Percentiles rank a stretch among this genome's conserved stretches.
Evolutionary conservation across 2,888 invertebrate genomes (phyloP).

Genomic region (Syrista parreyssii): DNA sequence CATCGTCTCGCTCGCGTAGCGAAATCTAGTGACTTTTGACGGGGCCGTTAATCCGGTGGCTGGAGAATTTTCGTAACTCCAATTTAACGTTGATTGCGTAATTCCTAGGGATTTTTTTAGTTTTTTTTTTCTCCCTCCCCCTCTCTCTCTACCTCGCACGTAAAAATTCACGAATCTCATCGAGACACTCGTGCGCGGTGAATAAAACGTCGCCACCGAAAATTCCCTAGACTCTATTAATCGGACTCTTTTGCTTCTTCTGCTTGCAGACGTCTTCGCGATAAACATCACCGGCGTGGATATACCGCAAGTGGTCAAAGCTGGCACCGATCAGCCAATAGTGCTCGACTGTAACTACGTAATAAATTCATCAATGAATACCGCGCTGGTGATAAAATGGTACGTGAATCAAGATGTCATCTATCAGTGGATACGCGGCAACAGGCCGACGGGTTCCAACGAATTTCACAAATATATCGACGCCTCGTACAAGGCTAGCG

Average conservation of each 20-base stretch:
- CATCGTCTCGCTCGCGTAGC: no score
- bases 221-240: no score
- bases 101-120: no score
- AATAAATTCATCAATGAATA: conserved; percentile 69
- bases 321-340: conserved; percentile 70
- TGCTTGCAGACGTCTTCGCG: conserved; percentile 70
- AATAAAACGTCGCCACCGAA: no score
- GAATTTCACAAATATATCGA: conserved; percentile 65
- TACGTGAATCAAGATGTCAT: conserved; percentile 75
- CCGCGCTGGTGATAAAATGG: conserved; percentile 82
- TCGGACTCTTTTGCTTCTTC: conserved; percentile 9
- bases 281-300: conserved; percentile 72
- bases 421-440: conserved; percentile 85
- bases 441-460: conserved; percentile 74
- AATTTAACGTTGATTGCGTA: no score
- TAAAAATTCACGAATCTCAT: no score
- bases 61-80: no score
- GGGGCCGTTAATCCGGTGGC: no score
- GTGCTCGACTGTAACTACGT: conserved; percentile 80
- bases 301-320: conserved; percentile 72
- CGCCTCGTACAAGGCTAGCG: conserved; percentile 73
- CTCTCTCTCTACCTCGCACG: no score
- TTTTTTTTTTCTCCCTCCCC: no score
- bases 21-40: no score
- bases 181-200: no score